Evolutionary conservation across 2,888 invertebrate genomes (phyloP).

Genomic region (Cancer borealis): DNA sequence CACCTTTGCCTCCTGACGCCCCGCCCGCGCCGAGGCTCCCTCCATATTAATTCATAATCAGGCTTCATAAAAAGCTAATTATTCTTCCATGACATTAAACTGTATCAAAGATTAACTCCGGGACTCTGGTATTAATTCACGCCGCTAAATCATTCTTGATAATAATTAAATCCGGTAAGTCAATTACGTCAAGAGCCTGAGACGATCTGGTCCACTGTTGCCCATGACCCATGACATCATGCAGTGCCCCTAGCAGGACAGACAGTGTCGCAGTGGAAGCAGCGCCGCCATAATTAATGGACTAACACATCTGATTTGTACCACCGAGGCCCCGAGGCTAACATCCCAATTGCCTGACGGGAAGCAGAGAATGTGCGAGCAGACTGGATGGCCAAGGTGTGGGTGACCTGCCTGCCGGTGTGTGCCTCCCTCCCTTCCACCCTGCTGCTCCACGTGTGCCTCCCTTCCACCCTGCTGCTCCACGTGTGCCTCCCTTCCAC

Average conservation of each 20-base stretch:
- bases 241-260: not conserved
- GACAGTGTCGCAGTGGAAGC: not conserved
- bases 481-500: not conserved
- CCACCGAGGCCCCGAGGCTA: not conserved
- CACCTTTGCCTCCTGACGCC: not conserved
- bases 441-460: too few relatives aligned
- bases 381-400: not conserved
- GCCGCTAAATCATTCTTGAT: conserved; percentile 29
- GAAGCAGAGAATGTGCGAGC: not conserved
- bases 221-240: not conserved
- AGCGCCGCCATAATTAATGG: not conserved
- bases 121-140: not conserved
- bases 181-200: conserved; percentile 9
- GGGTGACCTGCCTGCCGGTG: not conserved
- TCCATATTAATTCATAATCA: not conserved
- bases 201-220: not conserved
- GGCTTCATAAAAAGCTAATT: conserved; percentile 36
- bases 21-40: not conserved
- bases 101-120: conserved; percentile 4
- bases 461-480: too few relatives aligned
- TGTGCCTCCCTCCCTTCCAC: not conserved
- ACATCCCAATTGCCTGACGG: not conserved
- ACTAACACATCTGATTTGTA: not conserved
- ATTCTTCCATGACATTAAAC: conserved; percentile 40
- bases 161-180: conserved; percentile 6